Percentiles rank a stretch among this genome's conserved stretches.
Evolutionary conservation across 1,140 invertebrate species (phyloP).

Genomic region (Philaenus spumarius): DNA sequence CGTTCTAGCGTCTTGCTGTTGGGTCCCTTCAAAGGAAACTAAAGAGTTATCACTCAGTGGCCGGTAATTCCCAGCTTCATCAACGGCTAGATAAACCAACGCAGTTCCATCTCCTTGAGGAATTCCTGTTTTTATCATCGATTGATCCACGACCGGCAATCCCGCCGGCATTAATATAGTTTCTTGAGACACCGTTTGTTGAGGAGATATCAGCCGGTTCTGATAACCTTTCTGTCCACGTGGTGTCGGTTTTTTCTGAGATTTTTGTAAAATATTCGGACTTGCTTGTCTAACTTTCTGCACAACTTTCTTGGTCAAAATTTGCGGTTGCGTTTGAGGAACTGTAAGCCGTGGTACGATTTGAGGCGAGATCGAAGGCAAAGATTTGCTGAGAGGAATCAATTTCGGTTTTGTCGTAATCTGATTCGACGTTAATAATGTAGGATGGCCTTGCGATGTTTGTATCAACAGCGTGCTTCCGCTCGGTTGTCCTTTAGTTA

Average conservation of each 20-base stretch:
- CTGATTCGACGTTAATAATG: no score
- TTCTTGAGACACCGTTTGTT: background rate
- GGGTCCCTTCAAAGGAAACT: constrained; percentile 3
- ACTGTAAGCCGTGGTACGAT: background rate
- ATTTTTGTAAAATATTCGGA: constrained; percentile 25
- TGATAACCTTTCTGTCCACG: background rate
- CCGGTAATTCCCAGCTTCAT: constrained; percentile 15
- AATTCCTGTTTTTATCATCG: constrained; percentile 2
- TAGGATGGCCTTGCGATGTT: background rate
- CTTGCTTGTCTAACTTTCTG: constrained; percentile 12
- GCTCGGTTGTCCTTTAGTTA: background rate
- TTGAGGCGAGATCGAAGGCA: background rate
- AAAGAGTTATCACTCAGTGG: constrained; percentile 10
- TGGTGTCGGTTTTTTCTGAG: constrained; percentile 15
- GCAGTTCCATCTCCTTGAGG: background rate
- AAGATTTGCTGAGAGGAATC: background rate
- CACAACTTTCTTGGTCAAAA: constrained; percentile 4
- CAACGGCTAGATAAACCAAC: constrained; percentile 14
- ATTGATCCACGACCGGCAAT: constrained; percentile 2
- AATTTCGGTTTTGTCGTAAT: no score
- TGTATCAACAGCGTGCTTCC: constrained; percentile 11
- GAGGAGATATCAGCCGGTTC: background rate
- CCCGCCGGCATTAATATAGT: background rate
- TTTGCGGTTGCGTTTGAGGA: background rate
- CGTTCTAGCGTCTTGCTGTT: constrained; percentile 2